A percentile compares a stretch with the other conserved stretches of the same genome.
Evolutionary conservation across 2,888 invertebrate species (phyloP).

Genomic region (Aphodius granarius): DNA sequence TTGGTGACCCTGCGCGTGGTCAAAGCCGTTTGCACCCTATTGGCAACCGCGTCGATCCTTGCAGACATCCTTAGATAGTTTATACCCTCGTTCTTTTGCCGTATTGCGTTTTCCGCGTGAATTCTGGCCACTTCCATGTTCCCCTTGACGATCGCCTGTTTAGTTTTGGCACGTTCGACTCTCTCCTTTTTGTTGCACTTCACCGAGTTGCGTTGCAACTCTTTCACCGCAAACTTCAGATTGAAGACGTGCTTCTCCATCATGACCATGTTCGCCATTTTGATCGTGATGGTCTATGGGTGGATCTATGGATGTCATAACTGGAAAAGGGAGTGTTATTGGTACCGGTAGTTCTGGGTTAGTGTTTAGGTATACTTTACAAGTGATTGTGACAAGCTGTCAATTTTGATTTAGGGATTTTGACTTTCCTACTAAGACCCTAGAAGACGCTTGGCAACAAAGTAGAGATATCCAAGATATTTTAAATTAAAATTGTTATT

Average conservation of each 20-base stretch:
- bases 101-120: constrained; percentile 9
- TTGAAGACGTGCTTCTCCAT: constrained; percentile 9
- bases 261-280: not conserved
- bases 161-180: not conserved
- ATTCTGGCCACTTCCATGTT: constrained; percentile 5
- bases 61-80: constrained; percentile 6
- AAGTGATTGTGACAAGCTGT: not conserved
- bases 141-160: constrained; percentile 3
- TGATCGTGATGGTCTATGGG: not conserved
- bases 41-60: not conserved
- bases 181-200: not conserved
- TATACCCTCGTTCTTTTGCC: constrained; percentile 2
- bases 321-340: not conserved
- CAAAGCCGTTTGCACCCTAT: not conserved
- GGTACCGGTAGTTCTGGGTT: not conserved
- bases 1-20: not conserved
- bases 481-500: too few relatives aligned
- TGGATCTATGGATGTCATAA: not conserved
- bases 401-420: not conserved
- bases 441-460: too few relatives aligned
- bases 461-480: too few relatives aligned
- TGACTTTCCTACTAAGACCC: too few relatives aligned
- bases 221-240: not conserved
- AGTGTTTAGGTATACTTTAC: not conserved
- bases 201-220: not conserved